Evolutionary conservation across 1,140 invertebrate genomes (phyloP).

Genomic region (Zaprionus ghesquierei): DNA sequence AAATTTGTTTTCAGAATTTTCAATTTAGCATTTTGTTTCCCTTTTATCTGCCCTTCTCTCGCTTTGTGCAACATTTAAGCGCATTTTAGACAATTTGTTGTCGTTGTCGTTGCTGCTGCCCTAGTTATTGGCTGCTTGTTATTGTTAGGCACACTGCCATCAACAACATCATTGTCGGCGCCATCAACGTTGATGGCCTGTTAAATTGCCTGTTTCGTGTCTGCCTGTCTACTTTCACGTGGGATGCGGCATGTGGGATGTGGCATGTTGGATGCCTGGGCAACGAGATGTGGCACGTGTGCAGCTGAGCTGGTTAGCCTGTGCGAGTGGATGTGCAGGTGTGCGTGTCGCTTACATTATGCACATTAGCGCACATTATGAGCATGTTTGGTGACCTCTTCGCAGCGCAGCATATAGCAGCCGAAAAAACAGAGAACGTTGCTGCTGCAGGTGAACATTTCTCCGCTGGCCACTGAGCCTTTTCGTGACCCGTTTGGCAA

Average conservation of each 20-base stretch:
- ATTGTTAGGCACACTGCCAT: constrained; percentile 63
- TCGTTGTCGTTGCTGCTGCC: constrained; percentile 40
- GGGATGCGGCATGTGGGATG: background rate
- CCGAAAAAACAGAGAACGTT: constrained; percentile 20
- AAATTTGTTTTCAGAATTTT: background rate
- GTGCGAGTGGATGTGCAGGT: constrained; percentile 43
- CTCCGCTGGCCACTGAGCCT: constrained; percentile 44
- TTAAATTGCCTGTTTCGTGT: constrained; percentile 79
- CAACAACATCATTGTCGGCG: constrained; percentile 76
- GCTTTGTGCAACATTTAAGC: constrained; percentile 1
- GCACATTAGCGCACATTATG: constrained; percentile 79
- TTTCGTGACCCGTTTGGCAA: constrained; percentile 70
- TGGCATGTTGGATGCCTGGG: background rate
- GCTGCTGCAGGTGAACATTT: background rate
- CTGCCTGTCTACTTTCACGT: constrained; percentile 56
- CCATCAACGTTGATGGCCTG: constrained; percentile 79
- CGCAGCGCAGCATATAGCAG: constrained; percentile 18
- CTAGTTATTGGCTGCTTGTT: constrained; percentile 48
- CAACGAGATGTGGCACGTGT: constrained; percentile 26
- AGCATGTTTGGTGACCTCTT: constrained; percentile 66
- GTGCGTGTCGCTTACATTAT: constrained; percentile 73
- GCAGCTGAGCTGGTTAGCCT: background rate
- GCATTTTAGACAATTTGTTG: constrained; percentile 1
- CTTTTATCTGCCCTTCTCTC: background rate
- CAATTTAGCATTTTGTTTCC: no score